These are phyloP conservation scores for Hemiscyllium ocellatum DNA, from an alignment of 2,113 vertebrate genomes.

Conservation along the genomic window DNA sequence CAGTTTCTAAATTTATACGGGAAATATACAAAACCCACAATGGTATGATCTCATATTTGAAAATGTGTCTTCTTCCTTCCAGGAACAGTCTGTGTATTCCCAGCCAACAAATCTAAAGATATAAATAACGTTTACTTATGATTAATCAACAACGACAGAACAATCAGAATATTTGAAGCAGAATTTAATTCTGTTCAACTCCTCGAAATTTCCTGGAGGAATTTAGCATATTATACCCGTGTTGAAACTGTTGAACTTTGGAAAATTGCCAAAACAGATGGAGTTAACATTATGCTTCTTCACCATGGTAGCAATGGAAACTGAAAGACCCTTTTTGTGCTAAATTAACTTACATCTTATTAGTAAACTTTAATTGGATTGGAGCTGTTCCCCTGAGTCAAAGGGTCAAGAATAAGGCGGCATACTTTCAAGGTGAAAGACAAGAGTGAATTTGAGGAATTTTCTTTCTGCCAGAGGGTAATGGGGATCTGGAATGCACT, in stretches of 20 bases:
- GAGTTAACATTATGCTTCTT: background rate
- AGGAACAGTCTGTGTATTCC: background rate
- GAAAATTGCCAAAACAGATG: slow-evolving; percentile 21
- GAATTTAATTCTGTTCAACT: background rate
- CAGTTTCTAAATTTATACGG: background rate
- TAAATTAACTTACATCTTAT: background rate
- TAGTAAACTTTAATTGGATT: background rate
- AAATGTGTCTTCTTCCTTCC: background rate
- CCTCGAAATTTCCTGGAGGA: background rate
- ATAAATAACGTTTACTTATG: background rate
- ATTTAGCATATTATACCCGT: background rate
- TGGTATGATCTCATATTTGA: background rate
- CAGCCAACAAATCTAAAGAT: background rate
- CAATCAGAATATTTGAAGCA: too few relatives aligned
- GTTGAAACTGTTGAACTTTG: background rate
- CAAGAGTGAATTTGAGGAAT: too few relatives aligned
- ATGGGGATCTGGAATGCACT: too few relatives aligned
- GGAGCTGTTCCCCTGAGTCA: too few relatives aligned
- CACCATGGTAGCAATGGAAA: background rate
- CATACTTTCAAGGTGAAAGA: too few relatives aligned
- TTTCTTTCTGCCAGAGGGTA: too few relatives aligned
- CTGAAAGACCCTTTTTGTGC: background rate
- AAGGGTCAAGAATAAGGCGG: too few relatives aligned
- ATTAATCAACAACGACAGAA: background rate
- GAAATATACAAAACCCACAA: background rate